Conservation (phyloP, 2,888 invertebrate genomes). For the Colletes collaris region DNA sequence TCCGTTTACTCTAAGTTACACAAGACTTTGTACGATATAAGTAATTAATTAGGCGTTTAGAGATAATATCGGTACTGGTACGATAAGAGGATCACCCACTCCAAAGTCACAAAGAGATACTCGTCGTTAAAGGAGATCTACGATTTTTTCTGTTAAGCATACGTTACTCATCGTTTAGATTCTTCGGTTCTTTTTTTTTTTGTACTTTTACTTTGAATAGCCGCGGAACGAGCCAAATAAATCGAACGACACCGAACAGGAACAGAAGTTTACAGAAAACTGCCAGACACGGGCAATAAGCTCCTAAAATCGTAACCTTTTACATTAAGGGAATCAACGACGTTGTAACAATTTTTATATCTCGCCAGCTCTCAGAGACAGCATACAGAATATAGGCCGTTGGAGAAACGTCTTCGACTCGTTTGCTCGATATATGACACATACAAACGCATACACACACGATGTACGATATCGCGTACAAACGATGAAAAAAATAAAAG, state of each 20-base stretch:
- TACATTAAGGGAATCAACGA: constrained; percentile 14
- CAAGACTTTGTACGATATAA: constrained; percentile 60
- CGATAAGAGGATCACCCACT: constrained; percentile 34
- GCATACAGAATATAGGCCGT: background rate
- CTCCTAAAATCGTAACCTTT: constrained; percentile 25
- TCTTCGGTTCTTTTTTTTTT: constrained; percentile 11
- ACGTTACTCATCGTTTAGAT: constrained; percentile 34
- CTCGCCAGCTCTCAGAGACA: background rate
- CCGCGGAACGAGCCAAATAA: background rate
- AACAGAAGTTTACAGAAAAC: constrained; percentile 18
- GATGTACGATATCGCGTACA: constrained; percentile 10
- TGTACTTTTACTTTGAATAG: background rate
- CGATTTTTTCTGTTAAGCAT: background rate
- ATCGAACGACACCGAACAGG: background rate
- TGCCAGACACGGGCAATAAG: constrained; percentile 48
- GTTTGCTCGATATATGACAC: constrained; percentile 24
- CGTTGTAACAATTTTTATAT: constrained; percentile 19
- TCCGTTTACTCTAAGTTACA: constrained; percentile 58
- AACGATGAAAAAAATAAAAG: background rate
- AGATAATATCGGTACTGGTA: constrained; percentile 40
- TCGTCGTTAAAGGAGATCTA: constrained; percentile 14
- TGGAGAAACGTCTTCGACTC: constrained; percentile 16
- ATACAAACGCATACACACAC: background rate
- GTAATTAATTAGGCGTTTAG: constrained; percentile 49
- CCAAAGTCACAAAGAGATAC: constrained; percentile 30